Evolutionary conservation across 64 coral and sea anemone genomes (phyloP).

Genomic region (Porites lutea): DNA sequence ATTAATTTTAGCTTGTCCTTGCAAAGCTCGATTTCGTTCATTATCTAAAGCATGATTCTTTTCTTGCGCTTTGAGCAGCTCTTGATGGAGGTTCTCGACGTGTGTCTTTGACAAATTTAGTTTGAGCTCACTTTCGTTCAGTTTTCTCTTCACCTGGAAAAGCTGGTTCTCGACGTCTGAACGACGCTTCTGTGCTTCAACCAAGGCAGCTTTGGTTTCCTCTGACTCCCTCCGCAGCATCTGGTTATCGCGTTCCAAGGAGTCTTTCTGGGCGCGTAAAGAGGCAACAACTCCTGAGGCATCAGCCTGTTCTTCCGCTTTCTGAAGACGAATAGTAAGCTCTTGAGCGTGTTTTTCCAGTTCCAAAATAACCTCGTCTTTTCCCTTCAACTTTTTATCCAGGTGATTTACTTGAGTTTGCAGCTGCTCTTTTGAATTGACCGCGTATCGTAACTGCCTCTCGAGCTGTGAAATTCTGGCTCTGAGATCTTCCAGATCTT

Average conservation of each 20-base stretch:
- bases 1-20: conserved; percentile 76
- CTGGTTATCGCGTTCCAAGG: conserved; percentile 81
- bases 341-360: conserved; percentile 72
- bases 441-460: conserved; percentile 44
- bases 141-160: conserved; percentile 65
- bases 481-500: conserved; percentile 78
- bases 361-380: conserved; percentile 73
- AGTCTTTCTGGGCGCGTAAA: conserved; percentile 76
- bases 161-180: conserved; percentile 69
- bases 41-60: conserved; percentile 65
- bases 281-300: conserved; percentile 84
- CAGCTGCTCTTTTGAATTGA: conserved; percentile 59
- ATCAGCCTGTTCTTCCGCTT: conserved; percentile 80
- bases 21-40: conserved; percentile 52
- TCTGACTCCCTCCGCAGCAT: conserved; percentile 80
- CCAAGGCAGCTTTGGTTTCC: conserved; percentile 33
- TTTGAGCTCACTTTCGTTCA: conserved; percentile 83
- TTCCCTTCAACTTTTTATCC: conserved; percentile 62
- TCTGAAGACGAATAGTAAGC: conserved; percentile 66
- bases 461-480: conserved; percentile 76
- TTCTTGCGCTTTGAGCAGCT: conserved; percentile 82
- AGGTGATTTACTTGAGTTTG: conserved; percentile 46
- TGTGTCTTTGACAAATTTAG: conserved; percentile 69
- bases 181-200: conserved; percentile 62
- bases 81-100: conserved; percentile 79